Evolutionary conservation across 2,797 vertebrate genomes (phyloP).

Genomic region (Melanotaenia parkinsoni): DNA sequence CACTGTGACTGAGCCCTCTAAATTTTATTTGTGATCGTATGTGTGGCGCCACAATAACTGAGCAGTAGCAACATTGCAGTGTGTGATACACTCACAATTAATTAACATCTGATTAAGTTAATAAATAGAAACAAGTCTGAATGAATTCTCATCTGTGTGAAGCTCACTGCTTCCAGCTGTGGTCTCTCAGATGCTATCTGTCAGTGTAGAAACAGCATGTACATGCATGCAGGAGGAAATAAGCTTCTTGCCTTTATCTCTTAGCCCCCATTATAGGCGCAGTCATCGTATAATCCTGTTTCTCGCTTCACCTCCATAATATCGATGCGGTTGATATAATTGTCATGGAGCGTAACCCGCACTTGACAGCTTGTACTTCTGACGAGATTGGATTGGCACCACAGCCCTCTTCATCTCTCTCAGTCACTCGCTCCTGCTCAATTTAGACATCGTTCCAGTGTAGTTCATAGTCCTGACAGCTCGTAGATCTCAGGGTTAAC

Average conservation of each 20-base stretch:
- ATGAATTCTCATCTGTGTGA: neutral
- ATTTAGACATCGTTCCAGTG: constrained; percentile 36
- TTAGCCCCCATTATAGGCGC: constrained; percentile 14
- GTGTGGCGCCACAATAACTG: too few relatives aligned
- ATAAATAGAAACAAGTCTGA: neutral
- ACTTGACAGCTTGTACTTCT: constrained; percentile 44
- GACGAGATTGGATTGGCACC: constrained; percentile 47
- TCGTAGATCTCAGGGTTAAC: constrained; percentile 31
- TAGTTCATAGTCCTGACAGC: constrained; percentile 36
- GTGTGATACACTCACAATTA: neutral
- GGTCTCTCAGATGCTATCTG: neutral
- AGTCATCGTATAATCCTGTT: constrained; percentile 41
- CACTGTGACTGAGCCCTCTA: too few relatives aligned
- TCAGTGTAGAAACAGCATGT: neutral
- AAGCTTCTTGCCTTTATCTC: constrained; percentile 15
- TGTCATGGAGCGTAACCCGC: constrained; percentile 36
- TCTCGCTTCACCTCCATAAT: constrained; percentile 36
- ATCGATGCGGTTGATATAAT: constrained; percentile 47
- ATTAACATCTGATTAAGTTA: neutral
- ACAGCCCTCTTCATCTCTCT: constrained; percentile 15
- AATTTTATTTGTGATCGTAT: neutral
- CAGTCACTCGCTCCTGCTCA: constrained; percentile 13
- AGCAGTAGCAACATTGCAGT: too few relatives aligned
- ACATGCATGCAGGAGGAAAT: neutral
- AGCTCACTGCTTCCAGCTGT: neutral